These are phyloP conservation scores for Steatocranus sp. DNA, from an alignment of 2,797 vertebrate genomes.

Conservation along the genomic window DNA sequence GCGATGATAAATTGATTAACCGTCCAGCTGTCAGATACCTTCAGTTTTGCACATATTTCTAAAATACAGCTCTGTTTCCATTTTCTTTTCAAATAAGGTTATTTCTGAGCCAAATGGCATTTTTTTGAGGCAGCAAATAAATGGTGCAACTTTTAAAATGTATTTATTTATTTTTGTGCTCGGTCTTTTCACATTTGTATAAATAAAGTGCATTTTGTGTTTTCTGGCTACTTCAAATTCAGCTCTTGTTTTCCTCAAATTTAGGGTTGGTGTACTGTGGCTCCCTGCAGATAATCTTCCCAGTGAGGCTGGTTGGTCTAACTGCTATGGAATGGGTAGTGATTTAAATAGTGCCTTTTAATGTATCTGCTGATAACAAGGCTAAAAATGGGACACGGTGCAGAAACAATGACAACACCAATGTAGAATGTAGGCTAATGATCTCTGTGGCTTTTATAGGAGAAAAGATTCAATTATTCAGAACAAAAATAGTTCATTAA, in stretches of 20 bases:
- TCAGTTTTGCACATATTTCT: not conserved
- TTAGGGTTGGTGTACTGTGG: conserved; percentile 3
- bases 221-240: conserved; percentile 1
- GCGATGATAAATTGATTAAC: not conserved
- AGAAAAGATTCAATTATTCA: conserved; percentile 75
- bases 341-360: conserved; percentile 43
- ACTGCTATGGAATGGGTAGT: conserved; percentile 8
- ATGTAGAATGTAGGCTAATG: conserved; percentile 74
- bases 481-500: conserved; percentile 77
- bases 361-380: conserved; percentile 47
- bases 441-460: conserved; percentile 64
- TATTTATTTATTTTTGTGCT: not conserved
- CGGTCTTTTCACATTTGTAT: not conserved
- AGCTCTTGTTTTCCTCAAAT: conserved; percentile 11
- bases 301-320: conserved; percentile 10
- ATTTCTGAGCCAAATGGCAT: not conserved
- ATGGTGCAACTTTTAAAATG: not conserved
- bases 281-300: conserved; percentile 35
- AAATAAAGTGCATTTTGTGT: not conserved
- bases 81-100: not conserved
- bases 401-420: conserved; percentile 64
- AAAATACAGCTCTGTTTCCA: not conserved
- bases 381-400: conserved; percentile 62
- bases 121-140: not conserved
- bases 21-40: not conserved